Conservation (phyloP, 1,140 invertebrate genomes). For the Apis laboriosa region DNA sequence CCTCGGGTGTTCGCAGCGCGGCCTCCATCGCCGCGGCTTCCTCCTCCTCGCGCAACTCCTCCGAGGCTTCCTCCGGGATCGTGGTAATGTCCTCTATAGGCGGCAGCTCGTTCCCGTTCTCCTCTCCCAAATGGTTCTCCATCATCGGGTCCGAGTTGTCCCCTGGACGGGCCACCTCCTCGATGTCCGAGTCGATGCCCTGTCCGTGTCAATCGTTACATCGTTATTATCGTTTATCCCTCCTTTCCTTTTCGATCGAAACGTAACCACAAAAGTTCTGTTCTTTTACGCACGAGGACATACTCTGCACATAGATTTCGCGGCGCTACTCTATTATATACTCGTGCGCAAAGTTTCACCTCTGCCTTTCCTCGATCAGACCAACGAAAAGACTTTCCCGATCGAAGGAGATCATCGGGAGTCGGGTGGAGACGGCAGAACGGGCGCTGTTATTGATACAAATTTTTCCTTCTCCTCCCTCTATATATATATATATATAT, state of each 20-base stretch:
- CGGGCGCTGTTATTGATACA: background rate
- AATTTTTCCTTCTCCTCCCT: background rate
- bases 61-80: constrained; percentile 78
- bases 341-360: background rate
- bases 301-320: too few relatives aligned
- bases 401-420: too few relatives aligned
- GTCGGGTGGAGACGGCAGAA: too few relatives aligned
- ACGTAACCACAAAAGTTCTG: too few relatives aligned
- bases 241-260: too few relatives aligned
- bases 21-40: constrained; percentile 72
- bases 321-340: too few relatives aligned
- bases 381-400: background rate
- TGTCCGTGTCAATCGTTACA: constrained; percentile 66
- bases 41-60: constrained; percentile 77
- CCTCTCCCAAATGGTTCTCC: constrained; percentile 71
- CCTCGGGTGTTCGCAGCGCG: constrained; percentile 61
- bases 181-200: constrained; percentile 93
- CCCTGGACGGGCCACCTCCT: constrained; percentile 86
- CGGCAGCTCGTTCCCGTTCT: constrained; percentile 73
- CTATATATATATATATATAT: too few relatives aligned
- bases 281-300: too few relatives aligned
- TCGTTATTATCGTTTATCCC: too few relatives aligned
- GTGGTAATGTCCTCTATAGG: constrained; percentile 78
- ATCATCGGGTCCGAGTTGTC: constrained; percentile 75
- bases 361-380: background rate